Conservation (phyloP, 2,888 invertebrate species). For the Helicoverpa assulta region DNA sequence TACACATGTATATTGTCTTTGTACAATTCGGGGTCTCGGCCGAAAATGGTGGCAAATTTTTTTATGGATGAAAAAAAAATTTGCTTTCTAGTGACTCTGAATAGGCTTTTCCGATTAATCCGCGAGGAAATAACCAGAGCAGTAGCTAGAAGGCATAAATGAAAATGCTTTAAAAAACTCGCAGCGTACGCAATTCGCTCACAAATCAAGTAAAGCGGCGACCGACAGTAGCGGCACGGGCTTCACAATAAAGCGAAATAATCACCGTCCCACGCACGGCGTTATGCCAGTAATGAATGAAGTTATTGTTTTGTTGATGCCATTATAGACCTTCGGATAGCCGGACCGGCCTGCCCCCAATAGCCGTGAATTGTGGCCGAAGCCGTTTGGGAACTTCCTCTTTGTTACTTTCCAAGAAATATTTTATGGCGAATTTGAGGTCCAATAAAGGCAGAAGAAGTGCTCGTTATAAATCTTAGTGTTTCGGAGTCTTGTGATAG, state of each 20-base stretch:
- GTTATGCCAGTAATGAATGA: constrained; percentile 66
- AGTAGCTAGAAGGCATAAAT: background rate
- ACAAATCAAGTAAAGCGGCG: constrained; percentile 33
- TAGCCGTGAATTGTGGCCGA: constrained; percentile 61
- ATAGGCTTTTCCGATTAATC: background rate
- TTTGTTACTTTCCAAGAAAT: constrained; percentile 49
- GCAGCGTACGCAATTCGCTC: constrained; percentile 19
- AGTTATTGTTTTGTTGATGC: constrained; percentile 66
- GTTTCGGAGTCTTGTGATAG: constrained; percentile 53
- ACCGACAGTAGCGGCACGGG: constrained; percentile 46
- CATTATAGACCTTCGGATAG: constrained; percentile 59
- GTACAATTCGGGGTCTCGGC: too few relatives aligned
- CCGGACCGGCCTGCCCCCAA: constrained; percentile 57
- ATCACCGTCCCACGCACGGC: constrained; percentile 59
- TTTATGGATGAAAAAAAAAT: too few relatives aligned
- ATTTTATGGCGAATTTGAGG: constrained; percentile 55
- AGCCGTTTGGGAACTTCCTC: constrained; percentile 55
- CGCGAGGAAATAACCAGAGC: background rate
- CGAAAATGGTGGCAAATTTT: too few relatives aligned
- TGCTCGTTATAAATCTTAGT: constrained; percentile 52
- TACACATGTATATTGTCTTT: too few relatives aligned
- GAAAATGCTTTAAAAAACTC: constrained; percentile 15
- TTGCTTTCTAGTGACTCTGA: background rate
- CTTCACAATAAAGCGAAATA: constrained; percentile 63
- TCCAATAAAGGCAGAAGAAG: constrained; percentile 53